Evolutionary conservation across 2,797 vertebrate genomes (phyloP).

Genomic region (Danio choprae): DNA sequence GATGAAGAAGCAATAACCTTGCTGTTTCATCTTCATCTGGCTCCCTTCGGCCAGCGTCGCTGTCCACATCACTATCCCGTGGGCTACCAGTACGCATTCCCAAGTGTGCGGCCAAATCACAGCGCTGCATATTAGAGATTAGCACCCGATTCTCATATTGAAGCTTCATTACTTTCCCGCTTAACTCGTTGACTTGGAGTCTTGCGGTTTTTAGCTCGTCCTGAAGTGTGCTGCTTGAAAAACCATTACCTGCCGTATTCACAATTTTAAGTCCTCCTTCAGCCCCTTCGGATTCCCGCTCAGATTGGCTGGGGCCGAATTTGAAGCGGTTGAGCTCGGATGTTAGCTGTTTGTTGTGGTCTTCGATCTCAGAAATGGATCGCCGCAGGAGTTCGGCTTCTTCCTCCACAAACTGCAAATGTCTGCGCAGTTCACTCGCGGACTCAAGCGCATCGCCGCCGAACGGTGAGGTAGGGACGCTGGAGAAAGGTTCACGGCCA

Average conservation of each 20-base stretch:
- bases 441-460: slow-evolving; percentile 88
- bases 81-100: slow-evolving; percentile 86
- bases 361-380: slow-evolving; percentile 95
- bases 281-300: slow-evolving; percentile 48
- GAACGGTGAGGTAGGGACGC: slow-evolving; percentile 92
- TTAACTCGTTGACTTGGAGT: slow-evolving; percentile 93
- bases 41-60: slow-evolving; percentile 83
- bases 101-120: slow-evolving; percentile 88
- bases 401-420: slow-evolving; percentile 97
- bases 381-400: slow-evolving; percentile 94
- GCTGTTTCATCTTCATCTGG: slow-evolving; percentile 87
- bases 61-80: slow-evolving; percentile 89
- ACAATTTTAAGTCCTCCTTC: slow-evolving; percentile 65
- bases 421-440: slow-evolving; percentile 89
- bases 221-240: slow-evolving; percentile 73
- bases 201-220: slow-evolving; percentile 92
- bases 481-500: slow-evolving; percentile 88
- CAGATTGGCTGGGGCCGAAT: slow-evolving; percentile 80
- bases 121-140: slow-evolving; percentile 92
- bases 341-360: slow-evolving; percentile 94
- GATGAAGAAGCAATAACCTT: slow-evolving; percentile 81
- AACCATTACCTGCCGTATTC: slow-evolving; percentile 54
- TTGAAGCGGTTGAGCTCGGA: slow-evolving; percentile 95
- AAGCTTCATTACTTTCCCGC: slow-evolving; percentile 93
- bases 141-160: slow-evolving; percentile 97